Base-by-base conservation (phyloP, 2,113 vertebrate species). In the Ginglymostoma cirratum region DNA sequence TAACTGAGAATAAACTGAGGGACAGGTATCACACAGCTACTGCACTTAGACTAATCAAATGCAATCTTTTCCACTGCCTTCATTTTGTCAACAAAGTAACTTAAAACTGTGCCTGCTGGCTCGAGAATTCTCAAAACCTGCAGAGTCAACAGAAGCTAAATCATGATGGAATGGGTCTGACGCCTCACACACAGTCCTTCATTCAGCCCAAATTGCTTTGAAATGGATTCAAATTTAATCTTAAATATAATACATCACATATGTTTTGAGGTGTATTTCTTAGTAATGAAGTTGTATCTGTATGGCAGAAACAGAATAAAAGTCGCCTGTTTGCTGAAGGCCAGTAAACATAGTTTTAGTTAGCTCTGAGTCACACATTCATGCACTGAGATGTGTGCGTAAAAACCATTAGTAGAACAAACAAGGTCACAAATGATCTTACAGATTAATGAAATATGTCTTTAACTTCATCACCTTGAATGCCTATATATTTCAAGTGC, bases 11-110 rank as follows among this genome's bases (percentile, higher is more conserved):
- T 90, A 90, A 90, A 61, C 87, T 61, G 52, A 38, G 48, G 87
- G 24, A 48, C 85, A 42, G 42, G 48, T 45, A 87, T 87, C 85
- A 87, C 85, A 87, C 85, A 48, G 7, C 48, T 52, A 87, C 48
- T 87, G 85, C 48, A 90, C 87, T 90, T 90, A 90, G 52, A 90
- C 87, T 55, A 90, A 90, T 90, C 52, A 90, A 90, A 90, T 90
- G 87, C 30, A 90, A 90, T 55, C 52, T 55, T 90, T 90, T 90
- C 52, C 52, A 61, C 87, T 90, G 87, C 45, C 30, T 89, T 90
- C 87, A 55, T 90, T 55, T 14, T 90, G 87, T 55, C 52, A 90
- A 55, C 30, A 90, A 61, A 17, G 52, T 61, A 90, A 90, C 48
- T 34, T 90, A 61, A 90, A 61, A 55, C 87, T 90, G 12, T 61